phyloP scores from a whole-genome alignment of 2,888 invertebrate species.

The Synanthedon formicaeformis region DNA sequence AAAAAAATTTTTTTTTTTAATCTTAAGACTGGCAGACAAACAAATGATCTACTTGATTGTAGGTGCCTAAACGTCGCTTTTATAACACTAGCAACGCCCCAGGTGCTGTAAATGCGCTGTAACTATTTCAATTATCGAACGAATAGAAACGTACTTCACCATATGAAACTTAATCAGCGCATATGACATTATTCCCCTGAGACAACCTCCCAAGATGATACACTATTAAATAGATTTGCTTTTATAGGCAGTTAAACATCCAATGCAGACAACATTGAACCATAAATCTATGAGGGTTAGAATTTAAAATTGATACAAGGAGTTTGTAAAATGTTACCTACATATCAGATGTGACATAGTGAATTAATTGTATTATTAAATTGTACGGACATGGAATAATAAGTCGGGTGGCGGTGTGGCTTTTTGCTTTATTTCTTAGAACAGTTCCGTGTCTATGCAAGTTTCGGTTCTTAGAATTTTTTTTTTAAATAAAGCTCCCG shows the following conservation, averaged over 20 bases:
- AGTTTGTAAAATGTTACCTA: neutral
- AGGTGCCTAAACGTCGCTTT: too few relatives aligned
- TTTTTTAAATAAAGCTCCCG: too few relatives aligned
- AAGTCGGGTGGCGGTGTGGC: conserved; percentile 31
- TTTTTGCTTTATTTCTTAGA: conserved; percentile 41
- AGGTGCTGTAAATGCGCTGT: too few relatives aligned
- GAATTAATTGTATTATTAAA: conserved; percentile 68
- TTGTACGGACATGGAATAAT: conserved; percentile 37
- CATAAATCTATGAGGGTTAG: too few relatives aligned
- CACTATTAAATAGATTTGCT: conserved; percentile 32
- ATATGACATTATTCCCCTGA: conserved; percentile 31
- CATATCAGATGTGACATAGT: conserved; percentile 33
- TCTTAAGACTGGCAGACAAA: too few relatives aligned
- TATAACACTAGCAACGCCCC: too few relatives aligned
- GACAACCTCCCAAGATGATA: conserved; percentile 42
- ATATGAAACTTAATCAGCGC: conserved; percentile 11
- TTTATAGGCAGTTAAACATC: conserved; percentile 3
- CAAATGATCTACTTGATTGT: too few relatives aligned
- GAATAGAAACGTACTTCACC: too few relatives aligned
- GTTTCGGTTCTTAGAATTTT: conserved; percentile 31
- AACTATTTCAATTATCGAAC: too few relatives aligned
- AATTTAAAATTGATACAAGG: too few relatives aligned
- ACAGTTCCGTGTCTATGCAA: conserved; percentile 34
- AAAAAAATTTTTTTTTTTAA: too few relatives aligned
- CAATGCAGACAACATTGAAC: too few relatives aligned